Evolutionary conservation across 2,888 invertebrate genomes (phyloP), one percentile per base, ranked within the genome.

Genomic region (Halictus quadricinctus): DNA sequence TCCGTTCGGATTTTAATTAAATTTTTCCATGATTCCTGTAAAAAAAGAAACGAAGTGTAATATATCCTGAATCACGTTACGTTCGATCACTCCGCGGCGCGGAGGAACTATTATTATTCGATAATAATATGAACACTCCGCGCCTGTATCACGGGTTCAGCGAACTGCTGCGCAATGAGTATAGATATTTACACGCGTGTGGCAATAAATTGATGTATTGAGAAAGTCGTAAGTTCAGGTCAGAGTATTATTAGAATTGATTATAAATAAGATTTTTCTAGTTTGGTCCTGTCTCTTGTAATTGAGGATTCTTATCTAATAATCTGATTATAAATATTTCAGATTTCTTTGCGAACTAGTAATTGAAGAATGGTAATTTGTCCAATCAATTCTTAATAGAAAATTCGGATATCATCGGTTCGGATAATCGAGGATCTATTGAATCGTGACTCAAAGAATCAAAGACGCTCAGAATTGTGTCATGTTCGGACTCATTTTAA

Each of bases 1-100:
- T 43, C 82, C 72, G 80, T 54, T 77, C 69, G 75, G 76, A 60
- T 81, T 88, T 85, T 80, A 77, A 84, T 88, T 80, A 54, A 76
- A 84, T 36, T n/a, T 75, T 80, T 78, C 69, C 50, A 46, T 13
- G 60, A 13, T 36, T 21, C 15, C 13, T 12, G 54, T n/a, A 21
- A 54, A 54, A 4, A 29, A n/a, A 13, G 6, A 48, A 58, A 15
- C 43, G 43, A 50, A 54, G 66, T 18, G n/a, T 25, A 46, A 18
- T 29, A 25, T 15, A 66, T 73, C 41, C 29, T 29, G n/a, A 54
- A 15, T 25, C 36, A 64, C 18, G 46, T 18, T 8, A 66, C 29
- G 64, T 50, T n/a, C 6, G 25, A 66, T 80, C 43, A 43, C 50
- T 18, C n/a, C 46, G n/a, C 15, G 13, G 15, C 5, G 7, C 29